Percentiles rank a stretch among this genome's conserved stretches.
These are phyloP conservation scores for Conger conger DNA, from an alignment of 2,113 vertebrate species.

Conservation along the genomic window DNA sequence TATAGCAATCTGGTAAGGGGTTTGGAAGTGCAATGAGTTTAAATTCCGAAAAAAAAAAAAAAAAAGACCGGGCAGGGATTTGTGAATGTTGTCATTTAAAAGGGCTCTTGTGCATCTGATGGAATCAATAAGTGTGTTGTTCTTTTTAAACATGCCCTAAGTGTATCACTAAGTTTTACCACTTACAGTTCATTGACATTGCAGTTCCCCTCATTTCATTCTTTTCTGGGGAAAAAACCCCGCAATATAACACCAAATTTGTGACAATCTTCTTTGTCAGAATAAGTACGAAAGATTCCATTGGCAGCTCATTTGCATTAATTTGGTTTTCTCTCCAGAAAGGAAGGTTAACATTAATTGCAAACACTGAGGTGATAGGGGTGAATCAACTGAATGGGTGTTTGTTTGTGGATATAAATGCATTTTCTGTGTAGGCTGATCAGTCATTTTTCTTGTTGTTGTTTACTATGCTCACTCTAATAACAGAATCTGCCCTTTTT, in stretches of 20 bases:
- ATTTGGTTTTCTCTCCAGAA: background rate
- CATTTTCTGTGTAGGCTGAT: background rate
- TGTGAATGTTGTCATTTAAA: background rate
- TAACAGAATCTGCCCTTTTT: constrained; percentile 10
- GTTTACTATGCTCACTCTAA: background rate
- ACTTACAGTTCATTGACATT: background rate
- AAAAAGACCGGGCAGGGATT: background rate
- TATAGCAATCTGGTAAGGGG: background rate
- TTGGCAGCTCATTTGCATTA: background rate
- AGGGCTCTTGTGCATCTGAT: background rate
- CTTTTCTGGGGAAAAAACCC: background rate
- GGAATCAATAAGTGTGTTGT: background rate
- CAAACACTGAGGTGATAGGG: constrained; percentile 5
- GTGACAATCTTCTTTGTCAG: background rate
- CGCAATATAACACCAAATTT: background rate
- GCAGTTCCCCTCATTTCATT: background rate
- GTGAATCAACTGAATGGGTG: background rate
- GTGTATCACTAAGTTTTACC: background rate
- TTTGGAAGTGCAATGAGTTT: background rate
- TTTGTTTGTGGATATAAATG: background rate
- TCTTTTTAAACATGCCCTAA: background rate
- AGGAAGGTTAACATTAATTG: background rate
- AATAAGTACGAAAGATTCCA: background rate
- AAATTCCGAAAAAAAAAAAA: background rate
- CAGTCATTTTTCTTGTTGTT: background rate